These are phyloP conservation scores for Crocodylus rhombifer DNA, from an alignment of 2,797 vertebrate species.

Conservation along the genomic window DNA sequence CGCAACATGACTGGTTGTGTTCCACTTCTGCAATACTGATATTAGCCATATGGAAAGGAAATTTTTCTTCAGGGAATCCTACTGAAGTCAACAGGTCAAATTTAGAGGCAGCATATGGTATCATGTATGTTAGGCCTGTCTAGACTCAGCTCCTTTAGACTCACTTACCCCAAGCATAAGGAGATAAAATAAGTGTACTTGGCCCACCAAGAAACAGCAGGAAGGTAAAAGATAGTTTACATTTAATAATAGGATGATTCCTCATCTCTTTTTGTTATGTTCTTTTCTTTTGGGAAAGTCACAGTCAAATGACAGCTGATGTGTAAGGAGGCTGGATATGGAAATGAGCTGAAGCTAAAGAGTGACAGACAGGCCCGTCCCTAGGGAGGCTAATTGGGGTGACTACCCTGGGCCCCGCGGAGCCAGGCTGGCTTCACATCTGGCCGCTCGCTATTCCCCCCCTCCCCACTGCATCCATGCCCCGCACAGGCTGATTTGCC, in stretches of 20 bases:
- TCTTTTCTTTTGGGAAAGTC: neutral
- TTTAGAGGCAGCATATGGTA: neutral
- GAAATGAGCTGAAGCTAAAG: neutral
- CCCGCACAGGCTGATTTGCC: no score
- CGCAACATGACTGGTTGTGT: neutral
- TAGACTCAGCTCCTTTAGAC: neutral
- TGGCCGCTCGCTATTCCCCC: no score
- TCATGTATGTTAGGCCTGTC: neutral
- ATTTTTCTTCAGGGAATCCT: neutral
- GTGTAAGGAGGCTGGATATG: neutral
- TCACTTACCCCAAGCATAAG: neutral
- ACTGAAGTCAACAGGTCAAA: neutral
- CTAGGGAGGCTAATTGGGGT: no score
- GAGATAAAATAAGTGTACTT: neutral
- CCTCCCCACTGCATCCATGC: no score
- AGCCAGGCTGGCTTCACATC: no score
- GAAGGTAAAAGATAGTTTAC: neutral
- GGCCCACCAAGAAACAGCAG: neutral
- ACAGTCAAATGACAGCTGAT: neutral
- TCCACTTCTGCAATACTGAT: neutral
- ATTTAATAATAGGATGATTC: neutral
- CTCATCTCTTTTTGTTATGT: neutral
- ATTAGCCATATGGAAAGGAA: neutral
- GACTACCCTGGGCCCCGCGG: no score
- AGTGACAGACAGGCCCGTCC: no score